Evolutionary conservation across 2,797 vertebrate species (phyloP), one percentile per base, ranked within the genome.

Genomic region (Coilia nasus): DNA sequence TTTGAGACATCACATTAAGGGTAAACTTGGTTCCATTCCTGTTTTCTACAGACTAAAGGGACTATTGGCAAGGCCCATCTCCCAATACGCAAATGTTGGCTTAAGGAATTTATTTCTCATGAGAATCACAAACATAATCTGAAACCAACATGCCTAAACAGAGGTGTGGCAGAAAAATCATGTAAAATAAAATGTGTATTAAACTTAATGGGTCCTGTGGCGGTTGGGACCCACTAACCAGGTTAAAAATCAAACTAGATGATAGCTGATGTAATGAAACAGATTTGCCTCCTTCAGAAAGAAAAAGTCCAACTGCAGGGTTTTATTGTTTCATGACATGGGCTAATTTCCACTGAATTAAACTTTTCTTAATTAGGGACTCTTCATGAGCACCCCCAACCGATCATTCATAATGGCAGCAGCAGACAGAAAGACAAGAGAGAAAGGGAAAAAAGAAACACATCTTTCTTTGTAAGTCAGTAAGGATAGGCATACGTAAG

Each of bases 251-350:
- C 35, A 41, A 5, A 41, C 5, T 5, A 41, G 35, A 41, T 41
- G 35, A 41, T 41, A 41, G 35, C 35, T 41, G 35, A 41, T 41
- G 35, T 54, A 54, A 54, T 54, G 50, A 54, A 54, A 7, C 15
- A 35, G 28, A 9, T 41, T 75, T 21, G 31, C 19, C 17, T 44
- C 3, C 35, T 41, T 35, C 6, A 75, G 35, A 44, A 14, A 25
- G 71, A 17, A 78, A 78, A 78, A 41, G 71, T 21, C 31, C 71
- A 78, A 9, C 15, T 6, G 35, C 19, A 11, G 0, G 9, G 35
- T 35, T 41, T 28, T 28, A 28, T 25, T 54, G 50, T 78, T 78
- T 78, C 71, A 78, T 78, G 71, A 78, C 71, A 78, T 28, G n/a
- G n/a, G 21, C 59, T 3, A 75, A 75, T 75, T 78, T 78, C 71